A percentile compares a stretch with the other conserved stretches of the same genome.
Evolutionary conservation across 2,797 vertebrate species (phyloP).

Genomic region (Odontamblyopus rebecca): DNA sequence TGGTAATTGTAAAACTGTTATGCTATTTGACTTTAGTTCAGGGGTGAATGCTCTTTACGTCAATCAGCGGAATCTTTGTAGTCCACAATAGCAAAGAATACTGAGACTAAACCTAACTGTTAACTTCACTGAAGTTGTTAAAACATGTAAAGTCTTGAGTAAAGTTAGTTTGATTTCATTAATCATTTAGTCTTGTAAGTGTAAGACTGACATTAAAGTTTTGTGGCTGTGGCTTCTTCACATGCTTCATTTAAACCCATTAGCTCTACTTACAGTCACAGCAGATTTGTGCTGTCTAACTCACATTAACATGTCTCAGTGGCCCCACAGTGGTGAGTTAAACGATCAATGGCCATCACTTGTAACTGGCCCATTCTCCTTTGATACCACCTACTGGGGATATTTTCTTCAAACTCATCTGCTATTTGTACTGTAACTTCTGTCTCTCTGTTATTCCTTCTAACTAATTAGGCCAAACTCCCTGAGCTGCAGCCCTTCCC

Average conservation of each 20-base stretch:
- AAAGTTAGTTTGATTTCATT: neutral
- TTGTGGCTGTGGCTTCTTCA: neutral
- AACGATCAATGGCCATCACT: constrained; percentile 35
- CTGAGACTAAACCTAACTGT: no score
- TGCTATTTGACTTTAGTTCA: neutral
- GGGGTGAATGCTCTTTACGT: neutral
- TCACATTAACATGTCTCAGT: constrained; percentile 15
- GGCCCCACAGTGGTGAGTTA: constrained; percentile 19
- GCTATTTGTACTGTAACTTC: constrained; percentile 76
- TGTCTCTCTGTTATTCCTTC: constrained; percentile 59
- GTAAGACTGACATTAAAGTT: neutral
- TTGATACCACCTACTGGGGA: constrained; percentile 40
- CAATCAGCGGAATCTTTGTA: neutral
- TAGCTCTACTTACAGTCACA: constrained; percentile 3
- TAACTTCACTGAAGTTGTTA: no score
- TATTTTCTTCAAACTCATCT: constrained; percentile 56
- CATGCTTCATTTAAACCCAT: neutral
- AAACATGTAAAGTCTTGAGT: neutral
- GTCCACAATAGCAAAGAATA: neutral
- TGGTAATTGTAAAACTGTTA: neutral
- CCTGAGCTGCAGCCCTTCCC: constrained; percentile 97
- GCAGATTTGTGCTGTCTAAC: neutral
- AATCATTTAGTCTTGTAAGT: constrained; percentile 7
- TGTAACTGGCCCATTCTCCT: constrained; percentile 31
- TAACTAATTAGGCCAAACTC: constrained; percentile 90